A percentile compares a stretch with the other conserved stretches of the same genome.
Evolutionary conservation across 2,888 invertebrate species (phyloP).

Genomic region (Koerneria pararmatus): DNA sequence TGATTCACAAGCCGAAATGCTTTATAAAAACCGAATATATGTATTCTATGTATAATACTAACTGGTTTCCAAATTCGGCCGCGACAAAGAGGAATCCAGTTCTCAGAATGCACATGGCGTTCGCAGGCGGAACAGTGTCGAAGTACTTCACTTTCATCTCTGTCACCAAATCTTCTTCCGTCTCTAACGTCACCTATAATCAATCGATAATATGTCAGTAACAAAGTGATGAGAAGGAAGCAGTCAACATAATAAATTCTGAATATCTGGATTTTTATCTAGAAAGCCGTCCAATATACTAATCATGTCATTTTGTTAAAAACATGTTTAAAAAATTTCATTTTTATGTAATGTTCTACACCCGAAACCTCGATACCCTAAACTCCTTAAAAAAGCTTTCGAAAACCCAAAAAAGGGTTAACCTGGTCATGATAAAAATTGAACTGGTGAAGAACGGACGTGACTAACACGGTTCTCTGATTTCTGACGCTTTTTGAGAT

Average conservation of each 20-base stretch:
- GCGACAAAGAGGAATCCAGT: slow-evolving; percentile 98
- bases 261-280: no score
- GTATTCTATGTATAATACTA: slow-evolving; percentile 70
- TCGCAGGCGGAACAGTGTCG: slow-evolving; percentile 94
- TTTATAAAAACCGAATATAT: no score
- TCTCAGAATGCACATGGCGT: slow-evolving; percentile 93
- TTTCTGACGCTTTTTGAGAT: no score
- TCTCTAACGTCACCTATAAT: slow-evolving; percentile 73
- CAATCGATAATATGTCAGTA: background rate
- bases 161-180: slow-evolving; percentile 92
- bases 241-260: background rate
- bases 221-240: background rate
- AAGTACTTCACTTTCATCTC: slow-evolving; percentile 98
- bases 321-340: background rate
- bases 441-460: no score
- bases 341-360: slow-evolving; percentile 2
- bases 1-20: no score
- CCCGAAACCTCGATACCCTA: no score
- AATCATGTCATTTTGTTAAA: no score
- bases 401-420: no score
- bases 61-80: slow-evolving; percentile 99
- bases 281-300: no score
- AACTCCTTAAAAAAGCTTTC: no score
- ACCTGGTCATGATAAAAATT: no score
- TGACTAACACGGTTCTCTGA: no score